Evolutionary conservation across 2,888 invertebrate species (phyloP).

Genomic region (Vanessa cardui): DNA sequence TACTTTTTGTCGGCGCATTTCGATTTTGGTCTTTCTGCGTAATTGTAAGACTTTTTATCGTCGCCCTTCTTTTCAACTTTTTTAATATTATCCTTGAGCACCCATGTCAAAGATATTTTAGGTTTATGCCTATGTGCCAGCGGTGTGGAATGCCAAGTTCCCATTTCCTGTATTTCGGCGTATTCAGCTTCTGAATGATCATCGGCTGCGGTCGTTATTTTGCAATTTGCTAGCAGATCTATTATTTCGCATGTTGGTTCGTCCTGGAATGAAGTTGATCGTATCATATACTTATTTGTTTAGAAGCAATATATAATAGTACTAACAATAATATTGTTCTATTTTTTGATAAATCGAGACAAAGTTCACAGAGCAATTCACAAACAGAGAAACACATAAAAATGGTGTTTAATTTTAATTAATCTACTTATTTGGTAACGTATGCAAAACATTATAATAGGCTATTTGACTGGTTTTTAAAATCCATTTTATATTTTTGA

Average conservation of each 20-base stretch:
- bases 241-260: constrained; percentile 63
- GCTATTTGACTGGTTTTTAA: no score
- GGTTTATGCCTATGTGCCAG: constrained; percentile 76
- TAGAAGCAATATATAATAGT: no score
- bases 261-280: constrained; percentile 23
- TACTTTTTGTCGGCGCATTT: constrained; percentile 53
- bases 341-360: no score
- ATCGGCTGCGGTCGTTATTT: constrained; percentile 52
- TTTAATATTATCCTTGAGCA: constrained; percentile 85
- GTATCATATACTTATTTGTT: no score
- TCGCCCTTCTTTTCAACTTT: constrained; percentile 53
- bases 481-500: no score
- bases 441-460: no score
- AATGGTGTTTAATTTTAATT: no score
- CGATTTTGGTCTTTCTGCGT: constrained; percentile 52
- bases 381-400: no score
- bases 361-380: no score
- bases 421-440: no score
- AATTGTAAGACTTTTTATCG: constrained; percentile 47
- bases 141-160: constrained; percentile 77
- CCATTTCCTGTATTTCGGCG: constrained; percentile 76
- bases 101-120: constrained; percentile 90
- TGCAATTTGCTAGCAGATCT: constrained; percentile 73
- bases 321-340: no score
- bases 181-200: constrained; percentile 63